Evolutionary conservation across 2,113 vertebrate genomes (phyloP).

Genomic region (Ochotona curzoniae): DNA sequence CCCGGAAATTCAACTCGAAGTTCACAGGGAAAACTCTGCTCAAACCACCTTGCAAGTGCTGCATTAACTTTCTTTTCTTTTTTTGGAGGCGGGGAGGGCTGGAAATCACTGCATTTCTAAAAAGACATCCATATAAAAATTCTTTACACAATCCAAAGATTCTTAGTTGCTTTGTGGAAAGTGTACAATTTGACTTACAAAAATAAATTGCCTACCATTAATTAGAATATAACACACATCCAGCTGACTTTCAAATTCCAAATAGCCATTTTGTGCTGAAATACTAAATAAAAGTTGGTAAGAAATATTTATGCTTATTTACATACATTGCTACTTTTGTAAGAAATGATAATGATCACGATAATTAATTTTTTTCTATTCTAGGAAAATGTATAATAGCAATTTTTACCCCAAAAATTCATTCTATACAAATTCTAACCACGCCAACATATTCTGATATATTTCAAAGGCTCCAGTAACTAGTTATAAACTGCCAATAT

Average conservation of each 20-base stretch:
- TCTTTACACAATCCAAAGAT: not conserved
- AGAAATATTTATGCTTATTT: constrained; percentile 16
- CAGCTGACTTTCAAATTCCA: not conserved
- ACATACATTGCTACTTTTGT: not conserved
- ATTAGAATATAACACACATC: too few relatives aligned
- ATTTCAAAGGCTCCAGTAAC: not conserved
- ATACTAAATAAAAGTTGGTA: constrained; percentile 8
- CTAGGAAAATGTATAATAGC: constrained; percentile 13
- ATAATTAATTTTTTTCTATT: not conserved
- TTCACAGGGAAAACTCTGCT: constrained; percentile 6
- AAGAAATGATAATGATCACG: not conserved
- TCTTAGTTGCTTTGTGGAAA: not conserved
- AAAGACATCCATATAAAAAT: not conserved
- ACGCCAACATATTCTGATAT: not conserved
- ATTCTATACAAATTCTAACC: constrained; percentile 4
- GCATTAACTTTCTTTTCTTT: not conserved
- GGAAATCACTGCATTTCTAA: constrained; percentile 25
- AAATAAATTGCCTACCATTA: not conserved
- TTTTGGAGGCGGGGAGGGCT: too few relatives aligned
- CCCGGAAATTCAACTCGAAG: constrained; percentile 53
- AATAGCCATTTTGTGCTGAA: not conserved
- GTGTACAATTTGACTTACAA: constrained; percentile 5
- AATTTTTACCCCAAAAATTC: not conserved
- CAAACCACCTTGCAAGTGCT: not conserved
- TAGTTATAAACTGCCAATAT: not conserved